A percentile compares a stretch with the other conserved stretches of the same genome.
phyloP scores from a whole-genome alignment of 2,797 vertebrate species.

The Melanotaenia nigrans region DNA sequence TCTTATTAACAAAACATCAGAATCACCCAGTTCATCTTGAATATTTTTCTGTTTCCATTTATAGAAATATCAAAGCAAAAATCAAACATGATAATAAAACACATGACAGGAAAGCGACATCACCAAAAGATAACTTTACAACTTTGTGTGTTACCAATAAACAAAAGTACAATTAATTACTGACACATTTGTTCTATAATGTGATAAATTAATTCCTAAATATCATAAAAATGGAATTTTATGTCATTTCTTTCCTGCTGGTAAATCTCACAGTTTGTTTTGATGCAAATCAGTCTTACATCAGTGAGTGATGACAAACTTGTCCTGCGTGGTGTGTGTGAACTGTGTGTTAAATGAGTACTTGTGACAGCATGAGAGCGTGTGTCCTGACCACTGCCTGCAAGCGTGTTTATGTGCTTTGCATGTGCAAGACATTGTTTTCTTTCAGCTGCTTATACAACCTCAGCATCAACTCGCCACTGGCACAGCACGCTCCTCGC shows the following conservation, averaged over 20 bases:
- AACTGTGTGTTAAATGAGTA: not conserved
- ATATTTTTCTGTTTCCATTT: too few species aligned
- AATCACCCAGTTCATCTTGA: too few species aligned
- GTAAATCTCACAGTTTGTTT: not conserved
- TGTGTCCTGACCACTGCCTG: constrained; percentile 5
- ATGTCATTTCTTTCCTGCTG: not conserved
- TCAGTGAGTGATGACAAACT: not conserved
- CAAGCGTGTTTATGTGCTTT: constrained; percentile 1
- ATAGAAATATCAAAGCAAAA: too few species aligned
- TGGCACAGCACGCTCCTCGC: constrained; percentile 28
- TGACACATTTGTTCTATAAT: not conserved
- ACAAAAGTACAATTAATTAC: too few species aligned
- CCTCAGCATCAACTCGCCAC: constrained; percentile 35
- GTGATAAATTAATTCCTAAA: not conserved
- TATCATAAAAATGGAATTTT: not conserved
- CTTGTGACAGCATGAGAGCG: not conserved
- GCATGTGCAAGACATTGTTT: constrained; percentile 25
- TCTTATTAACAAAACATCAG: too few species aligned
- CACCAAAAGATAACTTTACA: too few species aligned
- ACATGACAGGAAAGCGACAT: too few species aligned
- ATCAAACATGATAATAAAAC: too few species aligned
- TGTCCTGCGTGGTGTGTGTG: not conserved
- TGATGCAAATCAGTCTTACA: not conserved
- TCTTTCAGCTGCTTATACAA: constrained; percentile 60
- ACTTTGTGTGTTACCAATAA: too few species aligned